A percentile compares a stretch with the other conserved stretches of the same genome.
These are phyloP conservation scores for Conus betulinus DNA, from an alignment of 1,140 invertebrate genomes.

Conservation along the genomic window DNA sequence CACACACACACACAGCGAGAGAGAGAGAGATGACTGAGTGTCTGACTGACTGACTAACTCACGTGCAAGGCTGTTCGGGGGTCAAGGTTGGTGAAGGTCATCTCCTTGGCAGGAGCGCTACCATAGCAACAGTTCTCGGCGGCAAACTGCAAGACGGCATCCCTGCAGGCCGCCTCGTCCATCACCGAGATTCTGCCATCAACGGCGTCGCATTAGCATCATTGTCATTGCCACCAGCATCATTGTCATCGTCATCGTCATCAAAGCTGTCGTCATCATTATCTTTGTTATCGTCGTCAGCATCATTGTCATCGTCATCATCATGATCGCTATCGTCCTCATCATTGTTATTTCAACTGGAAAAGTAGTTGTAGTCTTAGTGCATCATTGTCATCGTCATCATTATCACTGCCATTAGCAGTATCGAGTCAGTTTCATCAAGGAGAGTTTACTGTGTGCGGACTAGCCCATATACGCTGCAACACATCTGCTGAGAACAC, in stretches of 20 bases:
- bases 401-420: no score
- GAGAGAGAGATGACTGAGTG: no score
- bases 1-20: background rate
- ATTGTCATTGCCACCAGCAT: background rate
- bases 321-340: background rate
- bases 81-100: slow-evolving; percentile 77
- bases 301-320: background rate
- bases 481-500: no score
- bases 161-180: slow-evolving; percentile 77
- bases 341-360: no score
- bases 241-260: no score
- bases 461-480: no score
- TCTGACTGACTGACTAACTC: slow-evolving; percentile 48
- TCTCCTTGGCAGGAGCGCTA: slow-evolving; percentile 76
- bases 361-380: no score
- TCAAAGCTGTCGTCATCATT: no score
- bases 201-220: background rate
- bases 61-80: slow-evolving; percentile 79
- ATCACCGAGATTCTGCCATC: slow-evolving; percentile 54
- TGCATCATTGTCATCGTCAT: no score
- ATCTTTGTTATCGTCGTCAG: no score
- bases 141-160: slow-evolving; percentile 76
- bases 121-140: slow-evolving; percentile 79
- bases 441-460: no score
- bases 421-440: no score